Conservation (phyloP, 2,888 invertebrate genomes). For the Chaetogeoica ovagalla region DNA sequence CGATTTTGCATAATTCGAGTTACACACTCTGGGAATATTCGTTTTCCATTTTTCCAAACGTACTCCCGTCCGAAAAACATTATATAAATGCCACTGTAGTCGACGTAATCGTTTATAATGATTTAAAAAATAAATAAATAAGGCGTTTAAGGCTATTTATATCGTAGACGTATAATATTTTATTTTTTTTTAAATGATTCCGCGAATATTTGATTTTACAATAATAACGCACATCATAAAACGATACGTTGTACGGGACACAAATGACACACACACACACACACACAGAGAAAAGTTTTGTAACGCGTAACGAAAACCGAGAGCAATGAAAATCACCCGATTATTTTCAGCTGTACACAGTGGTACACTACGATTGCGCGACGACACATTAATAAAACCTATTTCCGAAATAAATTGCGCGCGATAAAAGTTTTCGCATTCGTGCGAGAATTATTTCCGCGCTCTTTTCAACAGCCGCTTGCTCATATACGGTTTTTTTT, state of each 20-base stretch:
- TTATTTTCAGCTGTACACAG: background rate
- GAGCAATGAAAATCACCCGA: background rate
- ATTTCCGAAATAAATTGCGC: conserved; percentile 1
- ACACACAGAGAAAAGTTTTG: too few species aligned
- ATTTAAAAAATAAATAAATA: too few species aligned
- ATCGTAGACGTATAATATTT: background rate
- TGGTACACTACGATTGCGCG: too few species aligned
- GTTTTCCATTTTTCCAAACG: too few species aligned
- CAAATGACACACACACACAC: background rate
- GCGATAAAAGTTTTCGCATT: background rate
- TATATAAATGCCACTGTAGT: too few species aligned
- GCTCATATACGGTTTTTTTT: background rate
- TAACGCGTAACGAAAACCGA: conserved; percentile 1
- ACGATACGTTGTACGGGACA: too few species aligned
- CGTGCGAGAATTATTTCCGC: background rate
- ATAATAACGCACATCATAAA: background rate
- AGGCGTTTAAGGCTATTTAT: too few species aligned
- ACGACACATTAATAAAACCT: background rate
- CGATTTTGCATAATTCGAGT: too few species aligned
- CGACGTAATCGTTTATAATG: too few species aligned
- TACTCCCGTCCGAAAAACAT: too few species aligned
- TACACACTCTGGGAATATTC: too few species aligned
- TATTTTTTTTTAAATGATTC: background rate
- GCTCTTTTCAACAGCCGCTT: background rate
- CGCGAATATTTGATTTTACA: conserved; percentile 3